These are phyloP conservation scores for Platysternon megacephalum DNA, from an alignment of 2,113 vertebrate species.

Conservation along the genomic window DNA sequence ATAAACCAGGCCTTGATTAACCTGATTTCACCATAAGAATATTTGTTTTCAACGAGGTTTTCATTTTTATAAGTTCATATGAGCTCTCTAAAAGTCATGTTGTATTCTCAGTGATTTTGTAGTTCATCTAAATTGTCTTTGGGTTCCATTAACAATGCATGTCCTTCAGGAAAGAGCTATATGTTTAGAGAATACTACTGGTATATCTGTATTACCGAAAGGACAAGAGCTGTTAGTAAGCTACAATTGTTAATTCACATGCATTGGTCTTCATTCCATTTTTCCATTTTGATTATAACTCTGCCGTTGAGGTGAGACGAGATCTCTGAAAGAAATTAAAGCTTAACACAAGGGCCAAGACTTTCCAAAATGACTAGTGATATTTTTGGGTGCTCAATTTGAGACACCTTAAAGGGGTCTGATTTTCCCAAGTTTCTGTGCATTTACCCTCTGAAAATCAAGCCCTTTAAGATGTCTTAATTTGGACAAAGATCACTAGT, in stretches of 20 bases:
- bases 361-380: not conserved
- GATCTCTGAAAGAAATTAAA: not conserved
- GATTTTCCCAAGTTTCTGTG: not conserved
- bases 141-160: not conserved
- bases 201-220: not conserved
- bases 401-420: not conserved
- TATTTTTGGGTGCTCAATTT: not conserved
- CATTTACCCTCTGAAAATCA: not conserved
- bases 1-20: not conserved
- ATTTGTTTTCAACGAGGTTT: not conserved
- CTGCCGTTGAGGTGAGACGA: not conserved
- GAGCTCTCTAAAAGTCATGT: not conserved
- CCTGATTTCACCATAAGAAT: not conserved
- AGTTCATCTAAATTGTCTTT: not conserved
- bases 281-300: not conserved
- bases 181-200: not conserved
- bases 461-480: not conserved
- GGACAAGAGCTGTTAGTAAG: not conserved
- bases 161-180: not conserved
- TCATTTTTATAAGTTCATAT: not conserved
- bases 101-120: not conserved
- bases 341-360: not conserved
- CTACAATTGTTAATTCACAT: not conserved
- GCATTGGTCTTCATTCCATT: not conserved
- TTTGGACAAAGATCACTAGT: not conserved